Conservation (phyloP, 2,797 vertebrate species). For the Luscinia luscinia region DNA sequence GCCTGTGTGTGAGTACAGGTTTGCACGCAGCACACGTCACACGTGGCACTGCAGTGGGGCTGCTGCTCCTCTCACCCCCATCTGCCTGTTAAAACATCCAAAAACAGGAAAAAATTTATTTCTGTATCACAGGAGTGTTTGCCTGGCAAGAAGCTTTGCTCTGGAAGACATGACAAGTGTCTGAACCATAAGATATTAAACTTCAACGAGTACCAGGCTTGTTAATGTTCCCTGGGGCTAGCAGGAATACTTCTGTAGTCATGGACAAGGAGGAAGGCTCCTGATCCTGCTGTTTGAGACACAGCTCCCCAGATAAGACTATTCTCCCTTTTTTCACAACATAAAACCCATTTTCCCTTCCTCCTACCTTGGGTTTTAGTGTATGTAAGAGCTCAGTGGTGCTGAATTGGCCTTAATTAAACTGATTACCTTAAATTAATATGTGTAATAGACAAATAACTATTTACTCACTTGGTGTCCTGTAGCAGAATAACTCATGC, state of each 20-base stretch:
- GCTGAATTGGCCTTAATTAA: background rate
- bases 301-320: background rate
- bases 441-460: background rate
- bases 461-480: background rate
- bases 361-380: background rate
- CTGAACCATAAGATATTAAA: background rate
- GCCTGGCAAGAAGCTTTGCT: background rate
- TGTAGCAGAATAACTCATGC: background rate
- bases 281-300: background rate
- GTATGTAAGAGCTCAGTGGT: background rate
- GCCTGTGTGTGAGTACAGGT: background rate
- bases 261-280: background rate
- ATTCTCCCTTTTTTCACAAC: background rate
- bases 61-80: background rate
- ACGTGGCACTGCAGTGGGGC: background rate
- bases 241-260: background rate
- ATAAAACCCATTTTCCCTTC: background rate
- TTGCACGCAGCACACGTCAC: background rate
- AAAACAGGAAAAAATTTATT: fast-evolving
- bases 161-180: background rate
- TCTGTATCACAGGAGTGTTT: background rate
- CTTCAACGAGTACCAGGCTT: background rate
- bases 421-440: background rate
- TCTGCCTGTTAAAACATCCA: background rate
- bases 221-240: background rate